Base-by-base conservation (phyloP, 2,113 vertebrate genomes). In the Morphnarchus princeps region DNA sequence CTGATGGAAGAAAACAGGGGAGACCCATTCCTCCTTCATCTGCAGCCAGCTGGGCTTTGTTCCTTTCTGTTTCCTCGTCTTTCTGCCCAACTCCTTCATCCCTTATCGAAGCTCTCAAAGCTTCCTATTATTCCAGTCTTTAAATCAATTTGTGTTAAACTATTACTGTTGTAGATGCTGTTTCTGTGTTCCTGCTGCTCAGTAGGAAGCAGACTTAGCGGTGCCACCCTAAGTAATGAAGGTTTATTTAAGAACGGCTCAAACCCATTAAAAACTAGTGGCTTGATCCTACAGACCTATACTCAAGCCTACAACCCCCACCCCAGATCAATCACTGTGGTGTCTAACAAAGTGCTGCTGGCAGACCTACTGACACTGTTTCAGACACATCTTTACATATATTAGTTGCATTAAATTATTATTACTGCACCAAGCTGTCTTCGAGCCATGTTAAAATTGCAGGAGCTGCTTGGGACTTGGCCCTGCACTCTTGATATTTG, bases 101-200 rank as follows among this genome's bases (percentile, higher is more conserved):
- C 81, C 43, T 96, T 70, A 73, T 82, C 42, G 74, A 91, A 80
- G 34, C 24, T 94, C 77, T 83, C 14, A 20, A 82, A 92, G 59
- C 14, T 87, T 91, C 54, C 89, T 93, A 45, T 82, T 93, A 74
- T 81, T 61, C 61, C 62, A 94, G 82, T 54, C 82, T 72, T 90
- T 91, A 84, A 96, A 92, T 96, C 83, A 94, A 89, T 94, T 69
- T 96, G 70, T 36, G 79, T 96, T 92, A 89, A 97, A 93, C 88
- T 91, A 65, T 92, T 90, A 78, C 49, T 47, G 45, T 73, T 94
- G 52, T 11, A 74, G 59, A 71, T 63, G 84, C 50, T 82, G 88
- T 82, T 96, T 93, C 86, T 88, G 47, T 62, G 93, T 96, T 95
- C 66, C 94, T 45, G 34, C 28, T 71, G 83, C 54, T 87, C 76